Percentiles rank a stretch among this genome's conserved stretches.
Conservation (phyloP, 2,113 vertebrate genomes). For the Canis aureus region DNA sequence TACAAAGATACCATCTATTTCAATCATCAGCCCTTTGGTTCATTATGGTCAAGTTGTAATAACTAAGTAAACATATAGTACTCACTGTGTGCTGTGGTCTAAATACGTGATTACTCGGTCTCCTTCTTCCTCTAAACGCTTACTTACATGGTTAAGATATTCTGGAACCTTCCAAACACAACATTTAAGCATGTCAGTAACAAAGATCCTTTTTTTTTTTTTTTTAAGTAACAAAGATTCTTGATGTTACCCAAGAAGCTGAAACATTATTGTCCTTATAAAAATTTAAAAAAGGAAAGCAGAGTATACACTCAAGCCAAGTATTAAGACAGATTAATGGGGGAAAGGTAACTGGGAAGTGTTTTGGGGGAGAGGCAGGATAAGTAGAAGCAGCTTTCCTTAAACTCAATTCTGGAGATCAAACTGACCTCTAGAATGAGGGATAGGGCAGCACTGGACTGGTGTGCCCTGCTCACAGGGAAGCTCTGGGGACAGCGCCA, state of each 20-base stretch:
- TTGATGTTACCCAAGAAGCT: not conserved
- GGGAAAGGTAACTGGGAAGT: not conserved
- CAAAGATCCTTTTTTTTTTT: not conserved
- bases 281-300: not conserved
- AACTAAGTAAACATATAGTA: not conserved
- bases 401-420: not conserved
- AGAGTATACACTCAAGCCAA: not conserved
- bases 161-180: constrained; percentile 88
- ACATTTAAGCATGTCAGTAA: constrained; percentile 1
- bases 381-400: not conserved
- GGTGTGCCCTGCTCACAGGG: no score
- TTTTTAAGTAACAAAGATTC: not conserved
- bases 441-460: not conserved
- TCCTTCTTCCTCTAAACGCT: constrained; percentile 90
- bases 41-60: rapidly evolving
- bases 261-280: not conserved
- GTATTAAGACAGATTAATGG: rapidly evolving
- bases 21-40: not conserved
- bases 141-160: constrained; percentile 91
- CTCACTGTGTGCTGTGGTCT: constrained; percentile 92
- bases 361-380: rapidly evolving
- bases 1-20: not conserved
- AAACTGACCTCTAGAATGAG: not conserved
- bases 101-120: constrained; percentile 92
- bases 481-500: not conserved